These are phyloP conservation scores for Brachionus sp. DNA, from an alignment of 1,140 invertebrate genomes.

Conservation along the genomic window DNA sequence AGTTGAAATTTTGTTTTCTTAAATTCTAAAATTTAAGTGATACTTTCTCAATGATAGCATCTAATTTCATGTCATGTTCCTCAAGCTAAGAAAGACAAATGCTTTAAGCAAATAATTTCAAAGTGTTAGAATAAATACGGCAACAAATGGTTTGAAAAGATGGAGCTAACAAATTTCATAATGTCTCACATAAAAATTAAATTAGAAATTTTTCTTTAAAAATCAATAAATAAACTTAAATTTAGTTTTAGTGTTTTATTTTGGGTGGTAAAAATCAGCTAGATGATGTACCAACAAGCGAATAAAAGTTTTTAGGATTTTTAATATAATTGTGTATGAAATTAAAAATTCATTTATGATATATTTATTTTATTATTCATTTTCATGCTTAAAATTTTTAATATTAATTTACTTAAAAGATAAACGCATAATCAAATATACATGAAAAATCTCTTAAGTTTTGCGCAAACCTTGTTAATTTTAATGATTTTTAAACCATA, in stretches of 20 bases:
- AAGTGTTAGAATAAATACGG: not conserved
- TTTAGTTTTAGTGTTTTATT: not conserved
- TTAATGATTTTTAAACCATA: too few species aligned
- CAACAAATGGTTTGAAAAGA: not conserved
- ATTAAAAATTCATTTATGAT: too few species aligned
- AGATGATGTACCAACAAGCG: not conserved
- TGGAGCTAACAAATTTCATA: slow-evolving; percentile 1
- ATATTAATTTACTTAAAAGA: too few species aligned
- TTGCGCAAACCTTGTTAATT: too few species aligned
- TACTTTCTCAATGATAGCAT: not conserved
- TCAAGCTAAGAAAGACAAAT: not conserved
- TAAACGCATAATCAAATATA: too few species aligned
- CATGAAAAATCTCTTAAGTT: too few species aligned
- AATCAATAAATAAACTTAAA: not conserved
- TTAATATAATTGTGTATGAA: not conserved
- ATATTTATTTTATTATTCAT: too few species aligned
- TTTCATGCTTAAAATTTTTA: too few species aligned
- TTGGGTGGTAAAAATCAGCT: not conserved
- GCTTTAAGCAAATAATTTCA: not conserved
- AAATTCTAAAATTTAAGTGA: not conserved
- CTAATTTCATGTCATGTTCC: not conserved
- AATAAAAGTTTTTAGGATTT: not conserved
- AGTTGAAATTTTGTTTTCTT: not conserved
- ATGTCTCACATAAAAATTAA: not conserved
- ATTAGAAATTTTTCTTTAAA: not conserved